These are phyloP conservation scores for Scrobipalpa atriplicella DNA, from an alignment of 2,888 invertebrate species.

Conservation along the genomic window DNA sequence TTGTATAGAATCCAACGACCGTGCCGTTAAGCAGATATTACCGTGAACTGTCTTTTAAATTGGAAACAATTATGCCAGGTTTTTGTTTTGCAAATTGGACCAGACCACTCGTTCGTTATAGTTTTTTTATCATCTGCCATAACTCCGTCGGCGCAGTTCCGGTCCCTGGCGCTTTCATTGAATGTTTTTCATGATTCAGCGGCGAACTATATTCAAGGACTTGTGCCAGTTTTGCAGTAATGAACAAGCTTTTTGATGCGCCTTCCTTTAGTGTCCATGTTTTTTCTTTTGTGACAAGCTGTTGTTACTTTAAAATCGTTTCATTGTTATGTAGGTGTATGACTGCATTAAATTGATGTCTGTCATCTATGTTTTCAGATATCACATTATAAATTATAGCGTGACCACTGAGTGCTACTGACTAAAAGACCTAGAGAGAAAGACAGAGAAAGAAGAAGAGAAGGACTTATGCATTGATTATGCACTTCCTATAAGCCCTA, in stretches of 20 bases:
- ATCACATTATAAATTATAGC: too few species aligned
- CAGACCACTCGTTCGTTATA: constrained; percentile 14
- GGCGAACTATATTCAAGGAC: constrained; percentile 45
- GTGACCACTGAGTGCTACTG: too few species aligned
- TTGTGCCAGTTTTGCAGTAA: constrained; percentile 33
- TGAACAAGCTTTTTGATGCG: constrained; percentile 27
- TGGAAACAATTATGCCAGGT: not conserved
- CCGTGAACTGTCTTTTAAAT: not conserved
- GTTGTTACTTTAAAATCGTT: not conserved
- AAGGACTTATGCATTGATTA: too few species aligned
- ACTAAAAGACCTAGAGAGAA: too few species aligned
- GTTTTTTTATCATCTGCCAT: constrained; percentile 31
- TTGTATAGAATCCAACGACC: too few species aligned
- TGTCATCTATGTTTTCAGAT: too few species aligned
- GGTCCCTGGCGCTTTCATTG: constrained; percentile 45
- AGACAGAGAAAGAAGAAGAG: too few species aligned
- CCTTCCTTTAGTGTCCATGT: not conserved
- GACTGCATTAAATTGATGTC: not conserved
- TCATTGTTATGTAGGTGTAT: not conserved
- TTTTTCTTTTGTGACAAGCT: not conserved
- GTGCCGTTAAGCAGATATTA: not conserved
- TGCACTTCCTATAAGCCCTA: too few species aligned
- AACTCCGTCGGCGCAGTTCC: constrained; percentile 43
- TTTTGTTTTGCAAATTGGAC: constrained; percentile 36
- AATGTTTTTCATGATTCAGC: constrained; percentile 44